These are phyloP conservation scores for Selene dorsalis DNA, from an alignment of 2,797 vertebrate species.

Conservation along the genomic window DNA sequence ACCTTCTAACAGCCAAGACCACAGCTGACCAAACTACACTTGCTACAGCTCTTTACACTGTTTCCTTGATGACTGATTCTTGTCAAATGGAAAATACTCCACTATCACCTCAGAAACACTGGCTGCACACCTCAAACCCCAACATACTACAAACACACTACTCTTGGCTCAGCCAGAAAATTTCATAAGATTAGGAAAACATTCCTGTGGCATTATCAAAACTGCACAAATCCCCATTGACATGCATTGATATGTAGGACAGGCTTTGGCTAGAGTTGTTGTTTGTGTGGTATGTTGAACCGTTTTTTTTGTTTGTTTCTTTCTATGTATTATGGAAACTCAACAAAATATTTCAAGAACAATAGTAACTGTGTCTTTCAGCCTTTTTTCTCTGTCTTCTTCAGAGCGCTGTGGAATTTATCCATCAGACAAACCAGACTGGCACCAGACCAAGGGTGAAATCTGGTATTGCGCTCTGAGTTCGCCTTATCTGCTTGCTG, in stretches of 20 bases:
- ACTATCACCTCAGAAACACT: conserved; percentile 4
- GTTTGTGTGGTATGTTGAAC: not conserved
- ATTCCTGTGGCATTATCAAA: conserved; percentile 23
- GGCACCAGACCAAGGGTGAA: conserved; percentile 71
- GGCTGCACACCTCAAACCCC: not conserved
- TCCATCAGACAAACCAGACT: conserved; percentile 71
- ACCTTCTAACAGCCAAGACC: not conserved
- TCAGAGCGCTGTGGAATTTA: conserved; percentile 43
- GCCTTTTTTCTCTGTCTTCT: conserved; percentile 33
- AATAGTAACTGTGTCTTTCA: conserved; percentile 23
- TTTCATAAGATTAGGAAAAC: conserved; percentile 18
- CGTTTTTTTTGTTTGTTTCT: not conserved
- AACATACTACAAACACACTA: not conserved
- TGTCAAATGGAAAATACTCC: conserved; percentile 13
- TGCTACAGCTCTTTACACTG: not conserved
- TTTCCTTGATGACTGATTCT: not conserved
- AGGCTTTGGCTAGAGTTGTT: not conserved
- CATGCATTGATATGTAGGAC: conserved; percentile 16
- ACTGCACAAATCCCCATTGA: conserved; percentile 26
- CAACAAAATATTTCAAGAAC: conserved; percentile 23
- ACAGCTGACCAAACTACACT: not conserved
- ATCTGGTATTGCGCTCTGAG: conserved; percentile 72
- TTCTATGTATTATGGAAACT: conserved; percentile 24
- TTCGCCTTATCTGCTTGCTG: conserved; percentile 77
- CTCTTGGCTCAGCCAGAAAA: conserved; percentile 1